Percentiles rank a stretch among this genome's conserved stretches.
phyloP scores from a whole-genome alignment of 1,140 invertebrate genomes.

The Portunus trituberculatus region DNA sequence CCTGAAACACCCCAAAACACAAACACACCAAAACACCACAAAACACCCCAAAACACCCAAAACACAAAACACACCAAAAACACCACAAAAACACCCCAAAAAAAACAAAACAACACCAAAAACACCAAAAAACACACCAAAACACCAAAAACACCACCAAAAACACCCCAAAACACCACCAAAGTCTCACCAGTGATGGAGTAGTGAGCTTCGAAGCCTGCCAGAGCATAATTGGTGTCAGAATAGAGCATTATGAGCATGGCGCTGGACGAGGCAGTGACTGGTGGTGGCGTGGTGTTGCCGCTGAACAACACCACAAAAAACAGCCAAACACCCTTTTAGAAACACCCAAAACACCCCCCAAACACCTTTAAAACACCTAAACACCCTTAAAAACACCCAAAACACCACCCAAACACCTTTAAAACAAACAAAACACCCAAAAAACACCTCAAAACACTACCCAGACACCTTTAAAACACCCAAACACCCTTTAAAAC shows the following conservation, averaged over 20 bases:
- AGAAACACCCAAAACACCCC: not conserved
- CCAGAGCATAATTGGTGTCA: conserved; percentile 95
- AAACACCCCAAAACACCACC: not conserved
- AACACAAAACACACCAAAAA: not conserved
- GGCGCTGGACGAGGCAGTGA: conserved; percentile 92
- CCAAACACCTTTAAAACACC: not conserved
- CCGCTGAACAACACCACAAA: conserved; percentile 88
- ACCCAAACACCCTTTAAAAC: too few species aligned
- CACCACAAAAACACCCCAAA: not conserved
- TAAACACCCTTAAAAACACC: not conserved
- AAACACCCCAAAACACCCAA: not conserved
- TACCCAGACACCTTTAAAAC: too few species aligned
- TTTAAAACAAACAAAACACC: not conserved
- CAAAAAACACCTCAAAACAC: not conserved
- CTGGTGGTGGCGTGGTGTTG: conserved; percentile 91
- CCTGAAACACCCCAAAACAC: conserved; percentile 14
- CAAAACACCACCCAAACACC: too few species aligned
- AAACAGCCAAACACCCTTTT: not conserved
- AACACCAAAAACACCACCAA: not conserved
- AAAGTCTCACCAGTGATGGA: conserved; percentile 86
- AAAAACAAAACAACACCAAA: not conserved
- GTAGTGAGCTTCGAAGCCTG: conserved; percentile 95
- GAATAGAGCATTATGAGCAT: conserved; percentile 97
- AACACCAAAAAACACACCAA: not conserved
- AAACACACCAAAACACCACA: not conserved